A percentile compares a stretch with the other conserved stretches of the same genome.
Evolutionary conservation across 35 echinoderm and acorn worm genomes (phyloP).

Genomic region (Anneissia japonica): DNA sequence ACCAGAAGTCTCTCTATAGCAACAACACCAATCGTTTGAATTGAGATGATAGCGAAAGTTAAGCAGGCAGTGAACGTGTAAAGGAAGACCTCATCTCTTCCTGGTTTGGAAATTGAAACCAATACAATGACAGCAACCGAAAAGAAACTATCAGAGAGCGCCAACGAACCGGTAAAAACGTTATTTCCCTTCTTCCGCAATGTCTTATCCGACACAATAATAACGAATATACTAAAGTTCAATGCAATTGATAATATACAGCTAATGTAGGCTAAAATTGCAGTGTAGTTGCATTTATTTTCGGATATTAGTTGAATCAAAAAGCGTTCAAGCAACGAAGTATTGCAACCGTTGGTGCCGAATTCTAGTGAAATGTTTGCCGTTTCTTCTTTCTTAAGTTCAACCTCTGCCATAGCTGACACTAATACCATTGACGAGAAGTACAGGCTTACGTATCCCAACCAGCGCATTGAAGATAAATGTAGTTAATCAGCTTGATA

Average conservation of each 20-base stretch:
- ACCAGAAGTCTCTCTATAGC: not conserved
- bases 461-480: too few relatives aligned
- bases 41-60: not conserved
- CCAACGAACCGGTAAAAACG: not conserved
- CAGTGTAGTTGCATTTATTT: not conserved
- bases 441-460: too few relatives aligned
- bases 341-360: not conserved
- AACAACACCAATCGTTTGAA: not conserved
- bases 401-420: not conserved
- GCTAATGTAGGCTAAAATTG: not conserved
- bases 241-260: not conserved
- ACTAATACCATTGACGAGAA: too few relatives aligned
- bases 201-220: not conserved
- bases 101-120: not conserved
- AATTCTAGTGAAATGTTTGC: not conserved
- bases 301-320: not conserved
- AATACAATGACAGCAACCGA: not conserved
- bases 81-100: not conserved
- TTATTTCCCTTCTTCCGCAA: not conserved
- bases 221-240: not conserved
- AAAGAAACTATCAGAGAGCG: not conserved
- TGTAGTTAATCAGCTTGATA: too few relatives aligned
- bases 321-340: not conserved
- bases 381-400: too few relatives aligned
- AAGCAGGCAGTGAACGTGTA: not conserved